phyloP scores from a whole-genome alignment of 2,888 invertebrate genomes.

The Schrankia costaestrigalis region DNA sequence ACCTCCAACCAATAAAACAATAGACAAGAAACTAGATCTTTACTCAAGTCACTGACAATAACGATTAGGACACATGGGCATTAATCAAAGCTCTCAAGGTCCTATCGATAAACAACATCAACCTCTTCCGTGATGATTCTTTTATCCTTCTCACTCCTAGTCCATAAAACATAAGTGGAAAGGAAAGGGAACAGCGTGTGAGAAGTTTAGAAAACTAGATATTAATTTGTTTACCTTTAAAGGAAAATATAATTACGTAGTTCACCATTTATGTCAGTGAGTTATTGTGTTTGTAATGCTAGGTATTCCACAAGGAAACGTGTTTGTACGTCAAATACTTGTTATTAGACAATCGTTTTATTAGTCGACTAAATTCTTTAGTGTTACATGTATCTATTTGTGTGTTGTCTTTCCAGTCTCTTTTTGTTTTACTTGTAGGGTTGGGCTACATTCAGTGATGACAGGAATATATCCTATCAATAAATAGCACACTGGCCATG shows the following conservation, averaged over 20 bases:
- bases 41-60: slow-evolving; percentile 26
- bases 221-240: slow-evolving; percentile 40
- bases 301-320: slow-evolving; percentile 43
- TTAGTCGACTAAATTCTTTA: slow-evolving; percentile 11
- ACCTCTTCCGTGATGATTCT: slow-evolving; percentile 45
- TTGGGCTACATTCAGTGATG: too few relatives aligned
- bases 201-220: slow-evolving; percentile 44
- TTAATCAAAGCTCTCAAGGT: slow-evolving; percentile 50
- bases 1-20: slow-evolving; percentile 9
- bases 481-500: too few relatives aligned
- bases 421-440: too few relatives aligned
- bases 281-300: slow-evolving; percentile 32
- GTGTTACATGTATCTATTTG: too few relatives aligned
- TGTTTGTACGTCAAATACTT: slow-evolving; percentile 24
- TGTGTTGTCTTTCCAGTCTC: too few relatives aligned
- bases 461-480: too few relatives aligned
- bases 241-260: slow-evolving; percentile 49
- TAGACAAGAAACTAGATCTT: slow-evolving; percentile 7
- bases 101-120: slow-evolving; percentile 35
- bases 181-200: slow-evolving; percentile 31
- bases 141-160: slow-evolving; percentile 31
- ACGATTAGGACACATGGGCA: slow-evolving; percentile 33
- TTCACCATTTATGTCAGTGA: slow-evolving; percentile 35
- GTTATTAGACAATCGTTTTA: slow-evolving; percentile 18
- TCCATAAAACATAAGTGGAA: slow-evolving; percentile 15